phyloP scores from a whole-genome alignment of 2,113 vertebrate species.

The Vulpes ferrilata region DNA sequence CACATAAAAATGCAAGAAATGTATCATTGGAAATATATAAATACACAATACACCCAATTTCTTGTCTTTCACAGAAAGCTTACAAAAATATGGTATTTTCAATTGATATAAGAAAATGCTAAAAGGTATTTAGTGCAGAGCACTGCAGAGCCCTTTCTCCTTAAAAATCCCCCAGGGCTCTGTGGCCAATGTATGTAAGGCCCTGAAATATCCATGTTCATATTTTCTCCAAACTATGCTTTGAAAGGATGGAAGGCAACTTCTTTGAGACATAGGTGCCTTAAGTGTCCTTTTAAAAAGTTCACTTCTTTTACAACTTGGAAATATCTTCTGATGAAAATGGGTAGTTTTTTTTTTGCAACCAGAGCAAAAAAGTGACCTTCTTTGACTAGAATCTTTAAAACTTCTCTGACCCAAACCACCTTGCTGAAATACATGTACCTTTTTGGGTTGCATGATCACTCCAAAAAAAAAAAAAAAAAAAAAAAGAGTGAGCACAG shows the following conservation, averaged over 20 bases:
- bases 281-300: neutral
- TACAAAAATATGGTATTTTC: neutral
- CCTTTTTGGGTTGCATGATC: neutral
- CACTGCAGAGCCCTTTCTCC: neutral
- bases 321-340: slow-evolving; percentile 41
- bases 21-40: neutral
- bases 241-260: neutral
- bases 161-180: neutral
- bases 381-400: neutral
- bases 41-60: neutral
- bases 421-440: neutral
- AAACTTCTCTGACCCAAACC: neutral
- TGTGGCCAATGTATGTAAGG: neutral
- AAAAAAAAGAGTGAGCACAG: neutral
- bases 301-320: slow-evolving; percentile 10
- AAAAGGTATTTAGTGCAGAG: neutral
- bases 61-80: slow-evolving; percentile 9
- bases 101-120: neutral
- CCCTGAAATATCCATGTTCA: neutral
- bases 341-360: neutral
- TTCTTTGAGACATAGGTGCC: neutral
- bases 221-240: neutral
- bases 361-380: slow-evolving; percentile 7
- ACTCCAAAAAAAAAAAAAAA: neutral
- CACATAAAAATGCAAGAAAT: neutral